Evolutionary conservation across 2,888 invertebrate genomes (phyloP).

Genomic region (Stomorhina lunata): DNA sequence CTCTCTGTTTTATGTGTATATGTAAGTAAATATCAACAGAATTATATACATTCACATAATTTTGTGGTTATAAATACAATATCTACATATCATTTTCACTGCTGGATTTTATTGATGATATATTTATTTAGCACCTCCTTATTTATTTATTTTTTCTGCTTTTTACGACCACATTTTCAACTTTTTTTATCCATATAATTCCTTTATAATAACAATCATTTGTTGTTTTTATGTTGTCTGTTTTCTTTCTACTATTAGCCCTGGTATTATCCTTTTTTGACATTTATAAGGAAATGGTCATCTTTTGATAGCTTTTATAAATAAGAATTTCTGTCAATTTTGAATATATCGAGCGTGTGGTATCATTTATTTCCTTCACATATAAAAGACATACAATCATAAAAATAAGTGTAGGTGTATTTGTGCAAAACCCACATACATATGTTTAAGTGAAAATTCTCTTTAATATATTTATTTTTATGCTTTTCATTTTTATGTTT

Average conservation of each 20-base stretch:
- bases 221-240: not conserved
- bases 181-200: not conserved
- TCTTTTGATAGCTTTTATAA: not conserved
- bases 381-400: not conserved
- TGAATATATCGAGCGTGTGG: not conserved
- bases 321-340: not conserved
- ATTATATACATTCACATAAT: not conserved
- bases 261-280: not conserved
- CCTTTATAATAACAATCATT: not conserved
- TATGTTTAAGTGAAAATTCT: not conserved
- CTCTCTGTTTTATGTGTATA: not conserved
- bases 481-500: not conserved
- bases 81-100: not conserved
- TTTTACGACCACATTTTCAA: constrained; percentile 32
- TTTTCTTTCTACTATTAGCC: not conserved
- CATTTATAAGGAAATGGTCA: not conserved
- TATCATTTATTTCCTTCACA: not conserved
- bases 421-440: not conserved
- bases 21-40: not conserved
- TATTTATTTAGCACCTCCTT: constrained; percentile 31
- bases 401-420: not conserved
- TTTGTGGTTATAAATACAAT: not conserved
- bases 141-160: constrained; percentile 42
- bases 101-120: not conserved
- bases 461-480: constrained; percentile 1